These are phyloP conservation scores for Seira musarum DNA, from an alignment of 2,888 invertebrate genomes.

Conservation along the genomic window DNA sequence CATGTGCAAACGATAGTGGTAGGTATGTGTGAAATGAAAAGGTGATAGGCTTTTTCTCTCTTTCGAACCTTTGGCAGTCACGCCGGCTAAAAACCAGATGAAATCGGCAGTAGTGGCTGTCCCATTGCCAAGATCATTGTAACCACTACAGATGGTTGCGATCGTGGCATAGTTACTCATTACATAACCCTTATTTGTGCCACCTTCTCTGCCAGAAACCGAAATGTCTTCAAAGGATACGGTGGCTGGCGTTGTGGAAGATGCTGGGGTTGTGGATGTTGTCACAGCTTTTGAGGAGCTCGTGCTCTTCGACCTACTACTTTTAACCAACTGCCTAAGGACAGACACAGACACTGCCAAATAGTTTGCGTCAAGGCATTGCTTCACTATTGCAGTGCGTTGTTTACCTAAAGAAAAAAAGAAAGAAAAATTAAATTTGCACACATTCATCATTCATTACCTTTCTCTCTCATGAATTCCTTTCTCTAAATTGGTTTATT, in stretches of 20 bases:
- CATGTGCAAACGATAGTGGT: too few species aligned
- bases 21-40: too few species aligned
- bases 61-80: constrained; percentile 64
- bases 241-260: constrained; percentile 1
- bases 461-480: too few species aligned
- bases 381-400: constrained; percentile 35
- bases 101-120: constrained; percentile 42
- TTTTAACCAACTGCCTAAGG: constrained; percentile 46
- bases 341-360: constrained; percentile 40
- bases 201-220: not conserved
- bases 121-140: constrained; percentile 49
- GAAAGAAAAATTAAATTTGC: constrained; percentile 12
- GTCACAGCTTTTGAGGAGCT: not conserved
- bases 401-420: constrained; percentile 39
- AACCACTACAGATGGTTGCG: not conserved
- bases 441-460: constrained; percentile 16
- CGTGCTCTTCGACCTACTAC: not conserved
- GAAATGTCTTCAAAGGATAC: constrained; percentile 8
- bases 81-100: constrained; percentile 63
- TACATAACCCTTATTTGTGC: too few species aligned
- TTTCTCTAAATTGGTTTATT: too few species aligned
- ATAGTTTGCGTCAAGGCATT: constrained; percentile 48
- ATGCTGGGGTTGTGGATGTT: not conserved
- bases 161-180: not conserved
- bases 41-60: too few species aligned